Evolutionary conservation across 2,797 vertebrate species (phyloP).

Genomic region (Crocodylus rhombifer): DNA sequence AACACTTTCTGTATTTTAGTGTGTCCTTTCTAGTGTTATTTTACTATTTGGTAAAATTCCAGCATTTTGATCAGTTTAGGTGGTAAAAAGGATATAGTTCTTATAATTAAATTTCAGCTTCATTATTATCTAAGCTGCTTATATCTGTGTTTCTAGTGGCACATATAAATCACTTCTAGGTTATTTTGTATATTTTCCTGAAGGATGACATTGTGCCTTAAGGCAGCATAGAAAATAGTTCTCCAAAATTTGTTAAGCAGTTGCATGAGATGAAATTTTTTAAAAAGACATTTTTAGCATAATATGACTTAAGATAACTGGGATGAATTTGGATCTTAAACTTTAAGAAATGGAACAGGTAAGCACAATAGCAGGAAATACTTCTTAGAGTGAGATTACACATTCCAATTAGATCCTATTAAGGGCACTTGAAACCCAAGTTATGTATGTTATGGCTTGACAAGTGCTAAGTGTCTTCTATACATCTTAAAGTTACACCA

Average conservation of each 20-base stretch:
- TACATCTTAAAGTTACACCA: too few species aligned
- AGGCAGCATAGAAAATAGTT: not conserved
- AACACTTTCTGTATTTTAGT: not conserved
- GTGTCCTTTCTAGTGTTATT: not conserved
- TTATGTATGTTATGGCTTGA: too few species aligned
- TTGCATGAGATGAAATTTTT: not conserved
- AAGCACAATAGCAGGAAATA: not conserved
- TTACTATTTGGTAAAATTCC: not conserved
- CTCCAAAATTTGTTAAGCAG: not conserved
- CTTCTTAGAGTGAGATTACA: not conserved
- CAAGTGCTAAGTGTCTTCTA: too few species aligned
- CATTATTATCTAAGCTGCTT: not conserved
- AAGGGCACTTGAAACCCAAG: too few species aligned
- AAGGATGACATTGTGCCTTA: not conserved
- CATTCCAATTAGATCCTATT: too few species aligned
- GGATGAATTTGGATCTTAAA: not conserved
- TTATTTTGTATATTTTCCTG: not conserved
- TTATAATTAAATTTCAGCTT: not conserved
- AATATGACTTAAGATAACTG: not conserved
- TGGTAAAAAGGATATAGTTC: not conserved
- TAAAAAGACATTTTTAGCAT: not conserved
- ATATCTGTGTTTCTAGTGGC: not conserved
- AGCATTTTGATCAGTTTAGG: rapidly evolving
- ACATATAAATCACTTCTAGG: not conserved
- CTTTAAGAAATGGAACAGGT: conserved; percentile 12